Percentiles rank a stretch among this genome's conserved stretches.
These are phyloP conservation scores for Hypsibius dujardini DNA, from an alignment of 1,140 invertebrate species.

Conservation along the genomic window DNA sequence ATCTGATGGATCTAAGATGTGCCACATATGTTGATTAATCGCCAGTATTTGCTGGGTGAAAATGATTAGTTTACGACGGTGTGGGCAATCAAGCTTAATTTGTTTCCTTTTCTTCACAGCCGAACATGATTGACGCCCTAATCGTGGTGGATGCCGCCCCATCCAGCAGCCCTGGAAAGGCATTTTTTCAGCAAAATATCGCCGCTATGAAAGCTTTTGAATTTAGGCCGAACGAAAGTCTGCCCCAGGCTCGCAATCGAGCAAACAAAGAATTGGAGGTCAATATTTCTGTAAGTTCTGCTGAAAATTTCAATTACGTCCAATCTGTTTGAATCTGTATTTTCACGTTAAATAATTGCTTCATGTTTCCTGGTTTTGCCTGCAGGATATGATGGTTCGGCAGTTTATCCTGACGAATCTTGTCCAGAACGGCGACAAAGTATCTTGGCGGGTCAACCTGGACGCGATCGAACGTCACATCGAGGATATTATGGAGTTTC, in stretches of 20 bases:
- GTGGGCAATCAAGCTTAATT: not conserved
- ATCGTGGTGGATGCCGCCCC: slow-evolving; percentile 7
- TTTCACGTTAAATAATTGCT: slow-evolving; percentile 1
- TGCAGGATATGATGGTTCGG: slow-evolving; percentile 35
- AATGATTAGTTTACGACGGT: no score
- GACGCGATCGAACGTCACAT: slow-evolving; percentile 47
- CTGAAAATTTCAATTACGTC: not conserved
- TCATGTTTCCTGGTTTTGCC: not conserved
- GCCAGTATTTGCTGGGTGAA: no score
- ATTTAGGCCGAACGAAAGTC: not conserved
- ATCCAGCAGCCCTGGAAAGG: not conserved
- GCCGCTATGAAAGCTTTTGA: not conserved
- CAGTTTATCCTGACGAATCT: slow-evolving; percentile 64
- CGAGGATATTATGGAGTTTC: slow-evolving; percentile 37
- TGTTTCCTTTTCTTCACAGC: slow-evolving; percentile 2
- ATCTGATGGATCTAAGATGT: no score
- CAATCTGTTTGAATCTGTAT: not conserved
- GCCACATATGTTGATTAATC: no score
- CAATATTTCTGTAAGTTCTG: not conserved
- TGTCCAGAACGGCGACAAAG: slow-evolving; percentile 42
- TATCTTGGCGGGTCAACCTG: slow-evolving; percentile 55
- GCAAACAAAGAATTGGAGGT: not conserved
- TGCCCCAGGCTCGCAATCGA: not conserved
- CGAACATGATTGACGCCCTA: not conserved
- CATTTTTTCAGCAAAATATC: not conserved